A percentile compares a stretch with the other conserved stretches of the same genome.
These are phyloP conservation scores for Emydura subglobosa DNA, from an alignment of 2,113 vertebrate species.

Conservation along the genomic window DNA sequence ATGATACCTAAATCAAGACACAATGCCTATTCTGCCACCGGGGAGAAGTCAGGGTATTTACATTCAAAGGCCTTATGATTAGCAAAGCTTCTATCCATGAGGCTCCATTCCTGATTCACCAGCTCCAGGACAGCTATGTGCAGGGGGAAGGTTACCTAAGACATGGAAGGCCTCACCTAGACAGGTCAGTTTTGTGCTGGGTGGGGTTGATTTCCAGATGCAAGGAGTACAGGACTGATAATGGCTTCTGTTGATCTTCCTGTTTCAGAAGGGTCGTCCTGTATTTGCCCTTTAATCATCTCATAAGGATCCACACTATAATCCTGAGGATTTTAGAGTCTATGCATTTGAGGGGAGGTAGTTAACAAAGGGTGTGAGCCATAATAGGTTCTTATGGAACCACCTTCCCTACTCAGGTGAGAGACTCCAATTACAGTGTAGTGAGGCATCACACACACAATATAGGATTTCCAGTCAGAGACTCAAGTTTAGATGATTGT, in stretches of 20 bases:
- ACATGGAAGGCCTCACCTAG: not conserved
- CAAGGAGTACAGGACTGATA: not conserved
- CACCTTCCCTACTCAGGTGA: not conserved
- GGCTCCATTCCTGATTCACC: not conserved
- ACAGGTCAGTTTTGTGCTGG: not conserved
- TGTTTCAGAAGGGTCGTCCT: not conserved
- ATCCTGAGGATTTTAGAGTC: not conserved
- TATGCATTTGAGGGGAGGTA: not conserved
- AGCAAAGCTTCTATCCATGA: not conserved
- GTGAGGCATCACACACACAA: not conserved
- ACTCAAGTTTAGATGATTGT: not conserved
- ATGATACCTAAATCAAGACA: not conserved
- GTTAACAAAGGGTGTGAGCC: not conserved
- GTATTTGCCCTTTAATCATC: not conserved
- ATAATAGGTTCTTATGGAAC: not conserved
- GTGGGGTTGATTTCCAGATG: not conserved
- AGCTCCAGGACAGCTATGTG: not conserved
- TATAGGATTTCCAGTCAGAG: not conserved
- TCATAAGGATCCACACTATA: not conserved
- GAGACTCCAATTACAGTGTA: not conserved
- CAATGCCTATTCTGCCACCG: not conserved
- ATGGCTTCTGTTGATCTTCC: not conserved
- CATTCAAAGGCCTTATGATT: not conserved
- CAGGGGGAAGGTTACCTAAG: fast-evolving
- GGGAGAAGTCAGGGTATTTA: not conserved